phyloP scores from a whole-genome alignment of 1,140 invertebrate genomes.

The Andricus grossulariae region DNA sequence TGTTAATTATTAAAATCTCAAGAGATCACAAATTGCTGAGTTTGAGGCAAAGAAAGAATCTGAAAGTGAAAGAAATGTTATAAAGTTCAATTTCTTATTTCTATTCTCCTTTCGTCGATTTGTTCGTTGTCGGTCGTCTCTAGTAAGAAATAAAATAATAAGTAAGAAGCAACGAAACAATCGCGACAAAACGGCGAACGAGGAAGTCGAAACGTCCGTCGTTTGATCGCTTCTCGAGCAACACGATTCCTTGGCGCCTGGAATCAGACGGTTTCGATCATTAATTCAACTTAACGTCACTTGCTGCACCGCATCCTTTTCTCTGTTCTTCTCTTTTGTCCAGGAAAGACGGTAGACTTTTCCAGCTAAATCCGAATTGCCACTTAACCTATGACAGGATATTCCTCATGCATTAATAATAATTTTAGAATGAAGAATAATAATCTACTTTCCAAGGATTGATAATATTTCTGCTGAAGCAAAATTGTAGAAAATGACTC shows the following conservation, averaged over 20 bases:
- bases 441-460: not conserved
- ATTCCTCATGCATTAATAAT: not conserved
- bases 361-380: not conserved
- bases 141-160: constrained; percentile 20
- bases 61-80: too few relatives aligned
- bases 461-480: not conserved
- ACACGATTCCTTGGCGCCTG: constrained; percentile 46
- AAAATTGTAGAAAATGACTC: not conserved
- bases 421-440: constrained; percentile 2
- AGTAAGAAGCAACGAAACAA: constrained; percentile 41
- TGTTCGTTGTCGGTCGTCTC: not conserved
- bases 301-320: constrained; percentile 10
- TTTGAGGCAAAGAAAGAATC: too few relatives aligned
- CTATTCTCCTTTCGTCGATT: not conserved
- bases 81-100: not conserved
- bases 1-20: too few relatives aligned
- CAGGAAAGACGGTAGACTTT: not conserved
- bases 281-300: constrained; percentile 24
- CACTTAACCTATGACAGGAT: not conserved
- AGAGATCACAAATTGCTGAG: too few relatives aligned
- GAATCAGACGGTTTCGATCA: constrained; percentile 16
- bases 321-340: not conserved
- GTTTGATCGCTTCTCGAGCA: constrained; percentile 32
- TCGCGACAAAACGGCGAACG: constrained; percentile 5
- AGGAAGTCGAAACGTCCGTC: constrained; percentile 1